Conservation (phyloP, 2,113 vertebrate species). For the Vireo altiloquus region DNA sequence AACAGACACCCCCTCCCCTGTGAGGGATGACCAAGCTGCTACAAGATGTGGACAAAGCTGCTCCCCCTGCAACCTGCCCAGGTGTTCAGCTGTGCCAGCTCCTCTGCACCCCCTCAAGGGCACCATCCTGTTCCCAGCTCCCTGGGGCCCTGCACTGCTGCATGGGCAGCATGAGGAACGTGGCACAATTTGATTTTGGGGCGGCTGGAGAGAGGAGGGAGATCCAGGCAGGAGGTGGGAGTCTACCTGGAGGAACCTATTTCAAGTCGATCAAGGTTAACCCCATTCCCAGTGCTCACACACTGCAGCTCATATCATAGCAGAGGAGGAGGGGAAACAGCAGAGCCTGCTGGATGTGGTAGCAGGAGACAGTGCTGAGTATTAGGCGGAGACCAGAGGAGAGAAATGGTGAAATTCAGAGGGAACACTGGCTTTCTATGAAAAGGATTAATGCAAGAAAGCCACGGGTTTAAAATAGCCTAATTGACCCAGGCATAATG, state of each 20-base stretch:
- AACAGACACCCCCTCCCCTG: not conserved
- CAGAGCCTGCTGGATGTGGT: not conserved
- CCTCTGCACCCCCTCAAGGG: not conserved
- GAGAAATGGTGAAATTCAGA: conserved; percentile 22
- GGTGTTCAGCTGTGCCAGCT: not conserved
- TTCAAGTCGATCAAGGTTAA: not conserved
- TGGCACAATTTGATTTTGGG: not conserved
- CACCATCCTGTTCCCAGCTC: not conserved
- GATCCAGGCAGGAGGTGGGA: not conserved
- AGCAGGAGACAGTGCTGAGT: not conserved
- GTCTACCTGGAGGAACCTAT: not conserved
- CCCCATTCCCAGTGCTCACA: not conserved
- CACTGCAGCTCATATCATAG: not conserved
- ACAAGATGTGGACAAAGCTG: not conserved
- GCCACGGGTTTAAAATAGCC: not conserved
- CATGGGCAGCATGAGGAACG: not conserved
- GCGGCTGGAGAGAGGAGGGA: not conserved
- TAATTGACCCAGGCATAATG: conserved; percentile 45
- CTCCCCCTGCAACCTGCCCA: not conserved
- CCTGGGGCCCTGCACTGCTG: not conserved
- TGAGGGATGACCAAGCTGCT: not conserved
- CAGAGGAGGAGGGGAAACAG: not conserved
- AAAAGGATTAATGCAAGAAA: conserved; percentile 39
- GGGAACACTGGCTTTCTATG: not conserved
- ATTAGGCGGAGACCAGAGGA: not conserved